Conservation (phyloP, 1,140 invertebrate species). For the Zaprionus ornatus region DNA sequence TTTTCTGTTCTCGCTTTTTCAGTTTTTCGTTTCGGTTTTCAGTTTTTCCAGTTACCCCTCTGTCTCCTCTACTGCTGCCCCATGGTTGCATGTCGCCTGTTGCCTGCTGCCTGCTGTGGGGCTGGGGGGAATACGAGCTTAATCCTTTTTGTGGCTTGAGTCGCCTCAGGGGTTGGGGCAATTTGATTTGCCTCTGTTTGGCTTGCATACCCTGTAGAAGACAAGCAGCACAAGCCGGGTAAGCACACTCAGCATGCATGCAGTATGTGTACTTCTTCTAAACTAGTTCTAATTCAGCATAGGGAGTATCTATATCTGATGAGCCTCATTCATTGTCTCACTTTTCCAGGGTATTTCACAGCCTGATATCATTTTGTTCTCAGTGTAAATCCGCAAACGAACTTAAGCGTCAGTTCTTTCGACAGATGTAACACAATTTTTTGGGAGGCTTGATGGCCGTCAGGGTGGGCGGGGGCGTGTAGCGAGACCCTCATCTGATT, state of each 20-base stretch:
- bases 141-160: conserved; percentile 32
- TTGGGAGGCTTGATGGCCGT: background rate
- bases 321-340: background rate
- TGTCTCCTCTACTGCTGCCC: too few species aligned
- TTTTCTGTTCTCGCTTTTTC: conserved; percentile 11
- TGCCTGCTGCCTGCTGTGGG: background rate
- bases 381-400: background rate
- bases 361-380: too few species aligned
- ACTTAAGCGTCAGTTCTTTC: conserved; percentile 7
- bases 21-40: background rate
- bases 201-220: background rate
- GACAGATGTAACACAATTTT: conserved; percentile 17
- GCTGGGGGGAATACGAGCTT: conserved; percentile 1
- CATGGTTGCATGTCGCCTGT: conserved; percentile 5
- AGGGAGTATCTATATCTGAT: too few species aligned
- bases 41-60: background rate
- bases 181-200: conserved; percentile 25
- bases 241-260: too few species aligned
- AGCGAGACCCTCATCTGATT: conserved; percentile 5
- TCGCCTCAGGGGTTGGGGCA: background rate
- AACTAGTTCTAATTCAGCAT: too few species aligned
- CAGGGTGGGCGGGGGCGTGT: background rate
- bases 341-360: background rate
- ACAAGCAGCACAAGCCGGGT: background rate
- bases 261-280: too few species aligned